Evolutionary conservation across 2,888 invertebrate genomes (phyloP), one percentile per base, ranked within the genome.

Genomic region (Brachypterus glaber): DNA sequence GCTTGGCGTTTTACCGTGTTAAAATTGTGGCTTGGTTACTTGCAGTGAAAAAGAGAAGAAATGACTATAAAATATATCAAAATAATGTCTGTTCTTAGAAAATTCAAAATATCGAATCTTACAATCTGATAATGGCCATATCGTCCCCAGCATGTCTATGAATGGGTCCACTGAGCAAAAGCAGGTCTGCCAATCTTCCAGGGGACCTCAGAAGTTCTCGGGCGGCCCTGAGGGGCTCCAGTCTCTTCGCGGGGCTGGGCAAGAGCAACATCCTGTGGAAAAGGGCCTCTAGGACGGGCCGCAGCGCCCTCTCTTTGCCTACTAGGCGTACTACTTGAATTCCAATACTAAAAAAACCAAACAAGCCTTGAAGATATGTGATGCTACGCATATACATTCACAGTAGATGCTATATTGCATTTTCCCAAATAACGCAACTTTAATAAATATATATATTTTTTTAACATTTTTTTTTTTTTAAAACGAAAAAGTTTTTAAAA

Each of bases 211-310:
- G 69, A 16, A 91, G 68, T 67, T 92, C 91, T 47, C 83, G 76
- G 1, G 87, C 74, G 47, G 89, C 87, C 44, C 85, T 76, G 17
- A 95, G 58, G 0, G 92, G 85, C 52, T 93, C 92, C 5, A 87
- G 73, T 27, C 93, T 73, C 59, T 90, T 88, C 27, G 81, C 74
- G 0, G 87, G 81, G 0, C 88, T 84, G 11, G 93, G 91, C 63
- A 92, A 80, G 0, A 93, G 71, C 3, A 93, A 67, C 83, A 93
- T 90, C 38, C 93, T 74, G 63, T 95, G 93, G 59, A 93, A 93
- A 2, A 95, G 71, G 0, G 93, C 91, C 60, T 93, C 93, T 30
- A 95, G 66, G 27, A 93, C 92, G 5, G 93, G 91, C 9, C 93
- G 74, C 31, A 95, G 66, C n/a, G 82, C 81, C 1, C 86, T 79